Conservation (phyloP, 2,797 vertebrate genomes). For the Bradypus variegatus region DNA sequence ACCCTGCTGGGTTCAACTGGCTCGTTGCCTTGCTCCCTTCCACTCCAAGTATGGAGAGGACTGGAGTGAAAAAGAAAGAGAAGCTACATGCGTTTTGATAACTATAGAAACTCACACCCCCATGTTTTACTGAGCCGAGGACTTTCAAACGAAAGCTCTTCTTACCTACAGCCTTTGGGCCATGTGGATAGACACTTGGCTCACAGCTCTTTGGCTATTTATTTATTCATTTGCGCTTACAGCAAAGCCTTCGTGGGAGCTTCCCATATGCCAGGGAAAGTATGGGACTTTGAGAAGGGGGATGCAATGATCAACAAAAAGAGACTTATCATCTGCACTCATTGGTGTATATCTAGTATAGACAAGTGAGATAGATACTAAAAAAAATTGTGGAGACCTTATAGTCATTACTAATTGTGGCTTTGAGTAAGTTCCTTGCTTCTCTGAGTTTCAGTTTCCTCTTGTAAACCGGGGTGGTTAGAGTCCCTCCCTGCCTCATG, state of each 20-base stretch:
- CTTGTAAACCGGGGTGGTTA: neutral
- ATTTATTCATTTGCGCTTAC: neutral
- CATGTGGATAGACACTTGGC: neutral
- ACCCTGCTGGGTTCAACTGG: no score
- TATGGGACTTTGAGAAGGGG: neutral
- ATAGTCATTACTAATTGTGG: neutral
- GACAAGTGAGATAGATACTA: neutral
- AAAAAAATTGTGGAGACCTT: neutral
- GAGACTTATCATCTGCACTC: neutral
- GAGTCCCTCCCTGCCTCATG: neutral
- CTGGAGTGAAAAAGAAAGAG: neutral
- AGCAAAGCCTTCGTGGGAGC: neutral
- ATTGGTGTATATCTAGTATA: neutral
- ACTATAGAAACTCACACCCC: slow-evolving; percentile 42
- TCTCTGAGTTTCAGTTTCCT: neutral
- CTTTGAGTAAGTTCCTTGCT: neutral
- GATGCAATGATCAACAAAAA: neutral
- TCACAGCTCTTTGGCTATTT: slow-evolving; percentile 20
- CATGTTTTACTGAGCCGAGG: slow-evolving; percentile 1
- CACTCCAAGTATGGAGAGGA: neutral
- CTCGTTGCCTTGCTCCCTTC: neutral
- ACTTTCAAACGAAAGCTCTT: slow-evolving; percentile 33
- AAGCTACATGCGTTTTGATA: slow-evolving; percentile 44
- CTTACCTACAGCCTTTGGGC: neutral
- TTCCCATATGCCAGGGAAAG: neutral